These are phyloP conservation scores for Turritopsis dohrnii DNA, from an alignment of 30 jellyfish, hydroid and myxozoan species.

Conservation along the genomic window DNA sequence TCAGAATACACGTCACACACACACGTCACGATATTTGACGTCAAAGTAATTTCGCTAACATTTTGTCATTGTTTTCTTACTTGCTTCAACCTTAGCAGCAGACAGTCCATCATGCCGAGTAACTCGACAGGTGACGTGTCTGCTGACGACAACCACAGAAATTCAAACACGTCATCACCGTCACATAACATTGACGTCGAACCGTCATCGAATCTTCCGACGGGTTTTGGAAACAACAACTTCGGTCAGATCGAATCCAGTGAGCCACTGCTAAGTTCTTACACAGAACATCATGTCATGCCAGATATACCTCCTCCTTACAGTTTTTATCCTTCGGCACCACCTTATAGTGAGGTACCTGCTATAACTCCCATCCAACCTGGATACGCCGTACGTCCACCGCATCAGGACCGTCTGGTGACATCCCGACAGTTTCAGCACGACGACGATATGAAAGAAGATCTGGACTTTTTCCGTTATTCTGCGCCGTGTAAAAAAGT, in stretches of 20 bases:
- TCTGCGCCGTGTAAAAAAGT: slow-evolving; percentile 30
- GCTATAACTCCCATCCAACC: not conserved
- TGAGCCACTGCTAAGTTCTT: not conserved
- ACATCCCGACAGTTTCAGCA: not conserved
- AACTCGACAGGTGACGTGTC: not conserved
- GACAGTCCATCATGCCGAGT: not conserved
- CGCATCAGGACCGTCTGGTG: not conserved
- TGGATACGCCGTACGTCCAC: not conserved
- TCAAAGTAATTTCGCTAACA: not conserved
- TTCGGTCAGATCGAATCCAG: not conserved
- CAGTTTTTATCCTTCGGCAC: slow-evolving; percentile 13
- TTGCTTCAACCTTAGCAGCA: not conserved
- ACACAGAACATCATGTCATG: not conserved
- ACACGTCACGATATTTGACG: not conserved
- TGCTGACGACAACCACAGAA: not conserved
- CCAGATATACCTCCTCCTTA: slow-evolving; percentile 6
- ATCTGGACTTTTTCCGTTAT: slow-evolving; percentile 25
- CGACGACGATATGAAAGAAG: slow-evolving; percentile 21
- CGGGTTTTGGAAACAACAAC: not conserved
- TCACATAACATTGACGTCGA: not conserved
- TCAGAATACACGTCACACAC: not conserved
- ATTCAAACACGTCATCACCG: not conserved
- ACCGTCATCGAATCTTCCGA: not conserved
- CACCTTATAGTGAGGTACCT: not conserved
- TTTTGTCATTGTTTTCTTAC: not conserved